Conservation (phyloP, 2,888 invertebrate genomes). For the Coelinius sp. region DNA sequence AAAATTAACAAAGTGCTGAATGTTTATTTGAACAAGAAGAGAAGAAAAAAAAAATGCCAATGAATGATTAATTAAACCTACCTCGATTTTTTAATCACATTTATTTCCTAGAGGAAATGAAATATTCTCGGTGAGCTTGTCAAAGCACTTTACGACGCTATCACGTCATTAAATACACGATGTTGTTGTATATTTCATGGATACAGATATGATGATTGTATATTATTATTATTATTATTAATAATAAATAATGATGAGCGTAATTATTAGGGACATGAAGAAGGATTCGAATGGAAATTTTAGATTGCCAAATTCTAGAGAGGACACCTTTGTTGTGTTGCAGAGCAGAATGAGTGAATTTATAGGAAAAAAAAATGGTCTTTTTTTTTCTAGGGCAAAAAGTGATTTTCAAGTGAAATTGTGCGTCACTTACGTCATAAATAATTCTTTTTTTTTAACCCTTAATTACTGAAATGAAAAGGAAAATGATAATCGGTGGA, state of each 20-base stretch:
- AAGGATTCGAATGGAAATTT: too few species aligned
- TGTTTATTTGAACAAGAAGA: too few species aligned
- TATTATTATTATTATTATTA: too few species aligned
- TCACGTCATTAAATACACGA: neutral
- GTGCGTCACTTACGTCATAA: too few species aligned
- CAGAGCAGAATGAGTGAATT: neutral
- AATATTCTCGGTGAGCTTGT: conserved; percentile 18
- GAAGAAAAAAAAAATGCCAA: too few species aligned
- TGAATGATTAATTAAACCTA: conserved; percentile 21
- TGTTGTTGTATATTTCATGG: neutral
- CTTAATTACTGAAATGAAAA: neutral
- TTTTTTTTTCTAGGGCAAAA: neutral
- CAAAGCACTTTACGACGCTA: neutral
- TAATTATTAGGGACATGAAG: too few species aligned
- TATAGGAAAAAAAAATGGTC: neutral
- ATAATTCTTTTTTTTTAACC: neutral
- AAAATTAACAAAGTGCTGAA: neutral
- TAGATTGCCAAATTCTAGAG: too few species aligned
- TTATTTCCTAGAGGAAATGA: neutral
- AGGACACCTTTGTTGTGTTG: too few species aligned
- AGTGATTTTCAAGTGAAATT: too few species aligned
- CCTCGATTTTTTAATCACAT: conserved; percentile 12
- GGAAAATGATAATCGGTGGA: conserved; percentile 10
- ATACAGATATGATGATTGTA: neutral
- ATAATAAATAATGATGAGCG: too few species aligned